A percentile compares a stretch with the other conserved stretches of the same genome.
Conservation (phyloP, 2,888 invertebrate species). For the Tipula unca region DNA sequence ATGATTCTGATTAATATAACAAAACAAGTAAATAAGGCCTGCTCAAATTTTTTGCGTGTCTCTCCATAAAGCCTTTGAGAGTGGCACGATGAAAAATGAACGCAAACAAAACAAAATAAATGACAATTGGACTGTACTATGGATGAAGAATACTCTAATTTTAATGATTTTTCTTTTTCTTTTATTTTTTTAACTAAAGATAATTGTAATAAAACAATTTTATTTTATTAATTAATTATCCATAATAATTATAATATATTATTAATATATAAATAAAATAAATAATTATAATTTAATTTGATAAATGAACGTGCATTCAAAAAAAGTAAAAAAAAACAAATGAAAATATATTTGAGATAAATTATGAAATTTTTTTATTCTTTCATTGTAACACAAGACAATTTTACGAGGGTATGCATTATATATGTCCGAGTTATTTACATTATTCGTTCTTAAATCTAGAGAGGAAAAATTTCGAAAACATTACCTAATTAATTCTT, state of each 20-base stretch:
- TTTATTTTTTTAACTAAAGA: background rate
- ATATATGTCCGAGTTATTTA: too few species aligned
- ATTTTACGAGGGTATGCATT: too few species aligned
- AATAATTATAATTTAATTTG: background rate
- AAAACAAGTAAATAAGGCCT: background rate
- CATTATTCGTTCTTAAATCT: too few species aligned
- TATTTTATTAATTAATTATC: background rate
- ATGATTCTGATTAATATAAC: constrained; percentile 38
- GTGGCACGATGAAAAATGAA: background rate
- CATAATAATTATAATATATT: background rate
- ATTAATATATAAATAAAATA: background rate
- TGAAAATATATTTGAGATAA: constrained; percentile 14
- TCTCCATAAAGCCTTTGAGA: background rate
- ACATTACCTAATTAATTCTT: too few species aligned
- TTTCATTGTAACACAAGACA: too few species aligned
- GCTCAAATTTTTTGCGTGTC: background rate
- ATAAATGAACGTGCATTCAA: constrained; percentile 14
- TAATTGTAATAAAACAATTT: background rate
- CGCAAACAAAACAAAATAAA: constrained; percentile 8
- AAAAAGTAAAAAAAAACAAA: constrained; percentile 10
- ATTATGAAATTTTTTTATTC: background rate
- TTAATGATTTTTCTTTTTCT: background rate
- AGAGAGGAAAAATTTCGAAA: too few species aligned
- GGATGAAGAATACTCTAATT: constrained; percentile 19
- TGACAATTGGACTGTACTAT: constrained; percentile 18